A percentile compares a stretch with the other conserved stretches of the same genome.
Conservation (phyloP, 2,888 invertebrate genomes). For the Lysandra bellargus region DNA sequence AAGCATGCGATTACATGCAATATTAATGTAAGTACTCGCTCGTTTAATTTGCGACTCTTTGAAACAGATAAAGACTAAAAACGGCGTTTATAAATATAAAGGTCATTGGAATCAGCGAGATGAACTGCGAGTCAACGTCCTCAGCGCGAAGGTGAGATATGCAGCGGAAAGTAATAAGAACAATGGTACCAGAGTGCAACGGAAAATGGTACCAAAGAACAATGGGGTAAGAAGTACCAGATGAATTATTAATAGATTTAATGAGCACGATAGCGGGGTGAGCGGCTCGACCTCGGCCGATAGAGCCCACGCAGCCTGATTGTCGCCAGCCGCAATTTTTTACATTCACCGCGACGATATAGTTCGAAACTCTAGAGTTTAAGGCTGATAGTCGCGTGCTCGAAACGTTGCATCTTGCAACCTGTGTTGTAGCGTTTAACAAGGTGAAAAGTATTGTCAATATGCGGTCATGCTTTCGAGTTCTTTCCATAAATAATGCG, state of each 20-base stretch:
- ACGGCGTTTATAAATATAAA: conserved; percentile 17
- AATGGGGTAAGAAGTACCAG: conserved; percentile 68
- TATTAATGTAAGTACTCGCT: conserved; percentile 7
- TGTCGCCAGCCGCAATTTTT: conserved; percentile 67
- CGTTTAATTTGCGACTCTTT: conserved; percentile 16
- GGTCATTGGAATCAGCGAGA: conserved; percentile 27
- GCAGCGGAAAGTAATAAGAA: conserved; percentile 13
- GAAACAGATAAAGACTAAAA: not conserved
- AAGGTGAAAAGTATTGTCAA: not conserved
- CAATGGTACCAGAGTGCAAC: conserved; percentile 28
- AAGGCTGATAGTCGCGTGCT: conserved; percentile 25
- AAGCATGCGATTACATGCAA: not conserved
- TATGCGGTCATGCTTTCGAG: not conserved
- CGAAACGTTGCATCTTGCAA: not conserved
- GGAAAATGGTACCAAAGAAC: conserved; percentile 63
- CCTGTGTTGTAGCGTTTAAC: not conserved
- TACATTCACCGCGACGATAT: conserved; percentile 44
- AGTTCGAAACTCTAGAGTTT: conserved; percentile 32
- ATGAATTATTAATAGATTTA: conserved; percentile 77
- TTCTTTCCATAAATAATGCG: not conserved
- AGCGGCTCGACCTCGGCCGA: conserved; percentile 73
- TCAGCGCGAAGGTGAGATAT: conserved; percentile 19
- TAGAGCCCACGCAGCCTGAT: conserved; percentile 79
- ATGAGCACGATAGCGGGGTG: conserved; percentile 73
- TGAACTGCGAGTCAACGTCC: conserved; percentile 26